phyloP scores from a whole-genome alignment of 1,140 invertebrate species.

The Magallana angulata region DNA sequence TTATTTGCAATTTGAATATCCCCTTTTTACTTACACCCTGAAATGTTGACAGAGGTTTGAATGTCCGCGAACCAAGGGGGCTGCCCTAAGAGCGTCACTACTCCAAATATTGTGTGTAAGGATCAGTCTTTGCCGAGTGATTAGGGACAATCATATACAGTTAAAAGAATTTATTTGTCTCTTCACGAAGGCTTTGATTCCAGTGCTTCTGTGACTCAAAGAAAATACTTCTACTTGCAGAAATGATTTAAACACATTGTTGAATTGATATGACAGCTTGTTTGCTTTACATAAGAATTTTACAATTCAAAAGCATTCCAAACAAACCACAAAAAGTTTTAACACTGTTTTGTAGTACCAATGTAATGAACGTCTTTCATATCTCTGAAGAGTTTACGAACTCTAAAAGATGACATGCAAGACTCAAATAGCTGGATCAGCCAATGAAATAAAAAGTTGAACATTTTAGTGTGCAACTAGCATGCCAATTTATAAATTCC shows the following conservation, averaged over 20 bases:
- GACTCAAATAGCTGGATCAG: too few relatives aligned
- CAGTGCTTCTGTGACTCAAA: not conserved
- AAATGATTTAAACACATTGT: conserved; percentile 8
- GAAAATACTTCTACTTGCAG: conserved; percentile 14
- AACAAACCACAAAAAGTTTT: not conserved
- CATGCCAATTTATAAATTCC: too few relatives aligned
- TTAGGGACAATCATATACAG: conserved; percentile 14
- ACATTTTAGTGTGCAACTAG: too few relatives aligned
- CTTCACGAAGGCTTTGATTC: not conserved
- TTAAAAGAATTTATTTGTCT: conserved; percentile 18
- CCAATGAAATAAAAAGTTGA: too few relatives aligned
- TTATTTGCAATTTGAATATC: conserved; percentile 34
- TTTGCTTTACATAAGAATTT: conserved; percentile 36
- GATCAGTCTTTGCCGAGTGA: not conserved
- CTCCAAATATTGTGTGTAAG: conserved; percentile 13
- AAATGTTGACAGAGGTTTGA: conserved; percentile 34
- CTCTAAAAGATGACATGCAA: too few relatives aligned
- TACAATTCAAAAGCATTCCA: conserved; percentile 10
- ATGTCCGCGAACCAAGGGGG: not conserved
- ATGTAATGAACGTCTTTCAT: not conserved
- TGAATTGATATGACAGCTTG: conserved; percentile 31
- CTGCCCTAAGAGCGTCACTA: not conserved
- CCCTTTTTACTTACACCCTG: conserved; percentile 13
- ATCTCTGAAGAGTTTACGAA: too few relatives aligned
- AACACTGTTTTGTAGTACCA: not conserved